Evolutionary conservation across 2,888 invertebrate species (phyloP).

Genomic region (Sarcophaga carnaria): DNA sequence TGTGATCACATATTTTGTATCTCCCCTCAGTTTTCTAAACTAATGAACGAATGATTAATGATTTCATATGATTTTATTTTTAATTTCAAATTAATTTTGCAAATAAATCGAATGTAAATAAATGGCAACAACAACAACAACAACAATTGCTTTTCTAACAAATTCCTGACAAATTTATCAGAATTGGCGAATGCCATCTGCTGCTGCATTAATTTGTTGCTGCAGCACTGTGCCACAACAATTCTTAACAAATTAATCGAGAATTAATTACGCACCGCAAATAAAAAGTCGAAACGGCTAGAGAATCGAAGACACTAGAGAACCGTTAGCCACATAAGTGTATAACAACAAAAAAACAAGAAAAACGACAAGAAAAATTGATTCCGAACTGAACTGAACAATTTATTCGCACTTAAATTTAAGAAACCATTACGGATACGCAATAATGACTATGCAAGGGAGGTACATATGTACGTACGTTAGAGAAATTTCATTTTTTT

Average conservation of each 20-base stretch:
- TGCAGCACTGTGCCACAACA: constrained; percentile 37
- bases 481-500: too few species aligned
- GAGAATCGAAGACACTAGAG: constrained; percentile 7
- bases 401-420: constrained; percentile 18
- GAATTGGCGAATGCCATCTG: constrained; percentile 40
- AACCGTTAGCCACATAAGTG: neutral
- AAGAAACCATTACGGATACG: neutral
- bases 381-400: neutral
- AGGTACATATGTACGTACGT: too few species aligned
- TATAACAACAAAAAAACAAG: constrained; percentile 16
- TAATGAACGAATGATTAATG: too few species aligned
- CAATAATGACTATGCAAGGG: too few species aligned
- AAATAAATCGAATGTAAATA: neutral
- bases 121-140: neutral
- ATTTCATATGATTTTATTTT: too few species aligned
- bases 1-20: too few species aligned
- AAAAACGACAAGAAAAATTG: constrained; percentile 15
- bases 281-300: constrained; percentile 32
- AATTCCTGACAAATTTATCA: constrained; percentile 25
- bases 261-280: constrained; percentile 58
- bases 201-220: constrained; percentile 32
- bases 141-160: neutral
- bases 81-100: neutral
- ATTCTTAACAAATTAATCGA: constrained; percentile 56
- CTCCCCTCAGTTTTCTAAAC: too few species aligned